phyloP scores from a whole-genome alignment of 1,140 invertebrate species.

The Galendromus occidentalis region DNA sequence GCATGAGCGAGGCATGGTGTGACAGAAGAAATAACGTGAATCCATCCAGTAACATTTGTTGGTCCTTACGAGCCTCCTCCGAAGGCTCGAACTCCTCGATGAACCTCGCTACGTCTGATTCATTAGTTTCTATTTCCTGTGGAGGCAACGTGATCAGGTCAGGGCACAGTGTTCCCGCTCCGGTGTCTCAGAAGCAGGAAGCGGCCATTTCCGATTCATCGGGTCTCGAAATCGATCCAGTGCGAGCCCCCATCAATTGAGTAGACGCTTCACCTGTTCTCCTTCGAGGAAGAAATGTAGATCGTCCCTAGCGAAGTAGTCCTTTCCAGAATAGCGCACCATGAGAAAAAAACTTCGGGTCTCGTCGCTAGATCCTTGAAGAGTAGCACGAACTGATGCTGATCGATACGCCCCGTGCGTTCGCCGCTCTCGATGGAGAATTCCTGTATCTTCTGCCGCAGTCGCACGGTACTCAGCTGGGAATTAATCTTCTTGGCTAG shows the following conservation, averaged over 20 bases:
- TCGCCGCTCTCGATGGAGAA: slow-evolving; percentile 31
- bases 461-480: slow-evolving; percentile 30
- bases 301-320: slow-evolving; percentile 40
- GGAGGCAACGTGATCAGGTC: no score
- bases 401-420: slow-evolving; percentile 33
- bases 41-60: slow-evolving; percentile 39
- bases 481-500: slow-evolving; percentile 35
- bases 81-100: slow-evolving; percentile 39
- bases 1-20: slow-evolving; percentile 38
- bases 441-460: slow-evolving; percentile 37
- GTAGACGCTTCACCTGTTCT: slow-evolving; percentile 32
- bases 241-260: no score
- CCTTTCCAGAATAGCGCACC: slow-evolving; percentile 42
- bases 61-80: slow-evolving; percentile 33
- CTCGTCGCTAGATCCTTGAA: slow-evolving; percentile 42
- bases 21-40: slow-evolving; percentile 40
- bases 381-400: slow-evolving; percentile 37
- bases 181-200: no score
- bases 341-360: slow-evolving; percentile 44
- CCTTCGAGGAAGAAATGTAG: slow-evolving; percentile 41
- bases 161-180: no score
- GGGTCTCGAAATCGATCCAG: no score
- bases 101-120: slow-evolving; percentile 34
- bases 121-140: slow-evolving; percentile 46
- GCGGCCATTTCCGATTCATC: no score